Evolutionary conservation across 2,888 invertebrate genomes (phyloP).

Genomic region (Xanthorhoe spadicearia): DNA sequence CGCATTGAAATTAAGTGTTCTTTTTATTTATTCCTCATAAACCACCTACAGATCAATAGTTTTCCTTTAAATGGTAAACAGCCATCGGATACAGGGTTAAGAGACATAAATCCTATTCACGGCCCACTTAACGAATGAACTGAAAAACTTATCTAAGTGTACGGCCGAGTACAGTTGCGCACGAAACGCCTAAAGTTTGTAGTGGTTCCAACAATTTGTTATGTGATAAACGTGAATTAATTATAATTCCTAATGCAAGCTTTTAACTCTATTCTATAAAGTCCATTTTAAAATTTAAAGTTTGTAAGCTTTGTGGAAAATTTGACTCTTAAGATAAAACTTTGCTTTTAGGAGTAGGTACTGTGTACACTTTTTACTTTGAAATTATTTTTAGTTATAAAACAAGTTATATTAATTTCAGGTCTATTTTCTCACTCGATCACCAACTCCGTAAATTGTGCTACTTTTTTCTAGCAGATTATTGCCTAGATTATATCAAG

Average conservation of each 20-base stretch:
- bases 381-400: no score
- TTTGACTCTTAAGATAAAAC: not conserved
- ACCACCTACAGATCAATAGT: constrained; percentile 19
- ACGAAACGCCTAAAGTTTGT: constrained; percentile 43
- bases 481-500: no score
- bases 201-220: constrained; percentile 15
- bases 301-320: not conserved
- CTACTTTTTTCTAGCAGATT: no score
- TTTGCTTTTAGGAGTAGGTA: not conserved
- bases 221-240: constrained; percentile 18
- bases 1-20: no score
- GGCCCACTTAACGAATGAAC: constrained; percentile 81
- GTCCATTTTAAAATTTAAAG: not conserved
- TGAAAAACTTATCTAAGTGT: constrained; percentile 79
- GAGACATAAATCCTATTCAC: constrained; percentile 75
- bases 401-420: no score
- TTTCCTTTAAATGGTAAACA: constrained; percentile 58
- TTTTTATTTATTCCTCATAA: not conserved
- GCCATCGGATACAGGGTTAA: constrained; percentile 67
- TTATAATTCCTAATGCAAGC: constrained; percentile 14
- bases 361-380: not conserved
- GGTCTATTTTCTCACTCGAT: no score
- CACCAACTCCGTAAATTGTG: no score
- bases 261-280: constrained; percentile 9
- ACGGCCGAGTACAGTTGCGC: constrained; percentile 52